Evolutionary conservation across 2,113 vertebrate genomes (phyloP).

Genomic region (Crocuta crocuta): DNA sequence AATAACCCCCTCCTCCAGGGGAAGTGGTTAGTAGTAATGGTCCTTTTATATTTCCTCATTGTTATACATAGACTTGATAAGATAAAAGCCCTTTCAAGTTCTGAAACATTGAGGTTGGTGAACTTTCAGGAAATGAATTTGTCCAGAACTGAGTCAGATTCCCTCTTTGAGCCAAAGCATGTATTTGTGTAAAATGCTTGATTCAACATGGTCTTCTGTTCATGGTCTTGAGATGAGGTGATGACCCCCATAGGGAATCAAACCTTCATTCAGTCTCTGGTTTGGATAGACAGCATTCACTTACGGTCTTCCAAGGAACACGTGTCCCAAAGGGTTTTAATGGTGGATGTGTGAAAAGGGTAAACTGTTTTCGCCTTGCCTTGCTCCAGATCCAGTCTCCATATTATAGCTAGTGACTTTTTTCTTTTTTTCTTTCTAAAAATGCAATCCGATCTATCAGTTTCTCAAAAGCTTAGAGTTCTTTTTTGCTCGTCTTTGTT

Average conservation of each 20-base stretch:
- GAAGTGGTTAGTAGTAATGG: constrained; percentile 30
- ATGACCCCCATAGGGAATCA: background rate
- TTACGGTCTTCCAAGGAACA: background rate
- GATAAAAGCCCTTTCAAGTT: constrained; percentile 49
- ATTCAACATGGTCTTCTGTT: background rate
- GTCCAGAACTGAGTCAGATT: background rate
- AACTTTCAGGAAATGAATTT: background rate
- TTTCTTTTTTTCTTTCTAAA: background rate
- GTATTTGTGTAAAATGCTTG: background rate
- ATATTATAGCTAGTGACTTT: background rate
- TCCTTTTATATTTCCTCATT: constrained; percentile 48
- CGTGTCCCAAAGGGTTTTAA: background rate
- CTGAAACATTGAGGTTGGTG: background rate
- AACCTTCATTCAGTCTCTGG: background rate
- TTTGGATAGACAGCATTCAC: background rate
- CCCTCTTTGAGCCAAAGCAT: background rate
- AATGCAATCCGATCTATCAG: constrained; percentile 2
- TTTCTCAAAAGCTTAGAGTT: background rate
- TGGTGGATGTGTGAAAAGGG: background rate
- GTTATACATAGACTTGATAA: background rate
- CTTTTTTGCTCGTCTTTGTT: background rate
- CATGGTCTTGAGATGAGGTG: background rate
- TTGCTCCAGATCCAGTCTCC: background rate
- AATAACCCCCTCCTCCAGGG: background rate
- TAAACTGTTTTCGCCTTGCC: background rate